Evolutionary conservation across 2,113 vertebrate genomes (phyloP).

Genomic region (Microtus pennsylvanicus): DNA sequence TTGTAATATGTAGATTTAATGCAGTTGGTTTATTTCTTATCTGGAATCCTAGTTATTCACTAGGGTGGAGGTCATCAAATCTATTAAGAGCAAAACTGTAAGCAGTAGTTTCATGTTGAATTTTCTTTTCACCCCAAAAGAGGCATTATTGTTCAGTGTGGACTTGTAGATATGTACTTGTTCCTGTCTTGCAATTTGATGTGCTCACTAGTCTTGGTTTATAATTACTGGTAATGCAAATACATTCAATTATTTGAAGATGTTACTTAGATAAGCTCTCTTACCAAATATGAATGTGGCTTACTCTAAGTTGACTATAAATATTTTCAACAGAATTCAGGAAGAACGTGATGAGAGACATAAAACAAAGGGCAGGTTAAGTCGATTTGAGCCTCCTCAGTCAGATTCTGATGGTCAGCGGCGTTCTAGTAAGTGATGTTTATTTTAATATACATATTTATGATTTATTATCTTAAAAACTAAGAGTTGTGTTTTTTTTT

Average conservation of each 20-base stretch:
- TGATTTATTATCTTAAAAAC: slow-evolving; percentile 59
- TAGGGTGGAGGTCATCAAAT: background rate
- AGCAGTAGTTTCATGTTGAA: slow-evolving; percentile 2
- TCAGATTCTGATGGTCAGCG: slow-evolving; percentile 93
- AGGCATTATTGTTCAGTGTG: background rate
- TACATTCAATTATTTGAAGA: slow-evolving; percentile 42
- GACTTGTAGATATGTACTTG: background rate
- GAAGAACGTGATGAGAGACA: slow-evolving; percentile 98
- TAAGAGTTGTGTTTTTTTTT: slow-evolving; percentile 82
- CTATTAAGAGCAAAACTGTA: slow-evolving; percentile 21
- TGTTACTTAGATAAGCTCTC: background rate
- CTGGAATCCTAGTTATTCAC: slow-evolving; percentile 52
- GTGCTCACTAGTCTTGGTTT: background rate
- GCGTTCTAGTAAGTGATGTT: slow-evolving; percentile 92
- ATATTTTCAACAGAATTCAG: slow-evolving; percentile 92
- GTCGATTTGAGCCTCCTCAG: slow-evolving; percentile 97
- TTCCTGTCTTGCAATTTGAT: background rate
- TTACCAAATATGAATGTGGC: slow-evolving; percentile 26
- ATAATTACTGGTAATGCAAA: background rate
- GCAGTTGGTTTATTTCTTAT: slow-evolving; percentile 37
- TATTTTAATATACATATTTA: slow-evolving; percentile 64
- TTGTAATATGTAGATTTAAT: slow-evolving; percentile 26
- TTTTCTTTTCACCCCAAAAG: slow-evolving; percentile 37
- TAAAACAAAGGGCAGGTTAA: slow-evolving; percentile 97
- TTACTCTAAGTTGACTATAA: slow-evolving; percentile 58